phyloP scores from a whole-genome alignment of 64 coral and sea anemone genomes.

The Hydrozoanthus tunicans region DNA sequence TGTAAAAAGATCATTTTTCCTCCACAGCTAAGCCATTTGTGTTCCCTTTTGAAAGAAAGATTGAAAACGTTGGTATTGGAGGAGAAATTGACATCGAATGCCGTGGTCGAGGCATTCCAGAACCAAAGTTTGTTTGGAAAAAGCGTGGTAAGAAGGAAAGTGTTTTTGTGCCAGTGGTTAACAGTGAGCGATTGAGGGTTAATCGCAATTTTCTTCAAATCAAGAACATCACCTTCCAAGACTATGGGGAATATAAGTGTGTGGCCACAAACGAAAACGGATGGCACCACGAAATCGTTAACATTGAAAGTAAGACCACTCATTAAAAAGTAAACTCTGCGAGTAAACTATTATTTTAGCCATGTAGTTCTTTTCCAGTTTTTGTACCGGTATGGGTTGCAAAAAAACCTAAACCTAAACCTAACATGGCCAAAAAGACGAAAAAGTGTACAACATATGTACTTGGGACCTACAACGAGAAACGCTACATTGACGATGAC shows the following conservation, averaged over 20 bases:
- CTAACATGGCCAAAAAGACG: too few relatives aligned
- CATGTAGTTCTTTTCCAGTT: background rate
- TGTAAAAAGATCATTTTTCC: background rate
- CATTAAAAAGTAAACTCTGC: background rate
- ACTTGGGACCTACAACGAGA: too few relatives aligned
- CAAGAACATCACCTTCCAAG: background rate
- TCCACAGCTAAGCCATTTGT: slow-evolving; percentile 5
- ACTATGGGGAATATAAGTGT: slow-evolving; percentile 54
- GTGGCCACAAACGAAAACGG: slow-evolving; percentile 57
- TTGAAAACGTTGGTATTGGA: slow-evolving; percentile 35
- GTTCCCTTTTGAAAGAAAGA: background rate
- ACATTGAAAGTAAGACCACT: slow-evolving; percentile 4
- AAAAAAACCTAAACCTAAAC: too few relatives aligned
- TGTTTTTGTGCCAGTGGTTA: slow-evolving; percentile 22
- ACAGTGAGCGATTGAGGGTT: background rate
- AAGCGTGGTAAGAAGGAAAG: background rate
- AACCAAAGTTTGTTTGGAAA: slow-evolving; percentile 18
- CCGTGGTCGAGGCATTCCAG: slow-evolving; percentile 3
- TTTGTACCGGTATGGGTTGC: background rate
- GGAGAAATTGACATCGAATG: background rate
- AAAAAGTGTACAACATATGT: too few relatives aligned
- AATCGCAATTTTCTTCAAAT: background rate
- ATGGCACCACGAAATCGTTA: background rate
- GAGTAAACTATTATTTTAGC: background rate
- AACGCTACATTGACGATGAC: too few relatives aligned